Conservation (phyloP, 2,113 vertebrate genomes). For the Heloderma charlesbogerti region DNA sequence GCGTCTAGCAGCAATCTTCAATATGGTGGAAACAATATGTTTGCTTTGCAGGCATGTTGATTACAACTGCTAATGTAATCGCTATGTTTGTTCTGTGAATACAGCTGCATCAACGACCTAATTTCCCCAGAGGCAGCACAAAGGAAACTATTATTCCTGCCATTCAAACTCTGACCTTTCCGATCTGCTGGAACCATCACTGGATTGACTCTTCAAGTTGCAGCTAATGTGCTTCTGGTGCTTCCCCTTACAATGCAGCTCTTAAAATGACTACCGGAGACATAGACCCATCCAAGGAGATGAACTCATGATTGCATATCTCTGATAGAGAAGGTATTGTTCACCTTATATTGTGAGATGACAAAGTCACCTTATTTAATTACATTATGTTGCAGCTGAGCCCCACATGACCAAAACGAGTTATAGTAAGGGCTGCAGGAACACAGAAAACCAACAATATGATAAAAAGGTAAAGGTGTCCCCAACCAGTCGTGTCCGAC, state of each 20-base stretch:
- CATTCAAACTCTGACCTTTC: constrained; percentile 23
- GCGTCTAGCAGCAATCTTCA: neutral
- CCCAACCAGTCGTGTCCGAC: too few species aligned
- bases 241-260: neutral
- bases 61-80: neutral
- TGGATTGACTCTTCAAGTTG: neutral
- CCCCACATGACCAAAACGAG: neutral
- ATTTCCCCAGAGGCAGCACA: neutral
- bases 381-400: neutral
- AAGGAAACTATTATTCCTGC: neutral
- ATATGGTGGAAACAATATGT: neutral
- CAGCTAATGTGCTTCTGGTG: neutral
- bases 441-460: neutral
- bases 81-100: neutral
- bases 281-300: neutral
- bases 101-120: neutral
- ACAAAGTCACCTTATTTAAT: neutral
- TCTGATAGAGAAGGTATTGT: neutral
- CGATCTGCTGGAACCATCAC: neutral
- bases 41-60: neutral
- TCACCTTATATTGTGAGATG: neutral
- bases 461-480: too few species aligned
- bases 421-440: neutral
- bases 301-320: neutral
- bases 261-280: neutral